These are phyloP conservation scores for Coturnix japonica DNA, from an alignment of 2,113 vertebrate genomes.

Conservation along the genomic window DNA sequence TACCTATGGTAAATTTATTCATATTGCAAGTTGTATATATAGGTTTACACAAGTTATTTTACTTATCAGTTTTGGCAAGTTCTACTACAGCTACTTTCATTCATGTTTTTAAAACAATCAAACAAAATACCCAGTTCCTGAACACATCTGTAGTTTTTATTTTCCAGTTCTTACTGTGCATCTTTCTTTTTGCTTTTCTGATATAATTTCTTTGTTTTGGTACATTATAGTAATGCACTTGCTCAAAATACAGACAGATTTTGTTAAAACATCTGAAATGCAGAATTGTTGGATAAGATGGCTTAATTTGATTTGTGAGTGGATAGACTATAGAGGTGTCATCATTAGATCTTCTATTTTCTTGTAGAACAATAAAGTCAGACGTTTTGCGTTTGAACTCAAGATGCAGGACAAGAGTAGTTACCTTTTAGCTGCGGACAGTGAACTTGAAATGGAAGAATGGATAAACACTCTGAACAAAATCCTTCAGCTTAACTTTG, in stretches of 20 bases:
- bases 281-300: not conserved
- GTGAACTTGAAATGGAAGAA: constrained; percentile 96
- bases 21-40: not conserved
- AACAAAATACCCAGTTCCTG: not conserved
- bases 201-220: not conserved
- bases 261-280: not conserved
- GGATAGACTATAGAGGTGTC: not conserved
- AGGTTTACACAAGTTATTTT: not conserved
- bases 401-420: constrained; percentile 99
- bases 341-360: constrained; percentile 26
- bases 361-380: constrained; percentile 93
- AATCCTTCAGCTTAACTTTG: constrained; percentile 96
- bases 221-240: not conserved
- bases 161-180: not conserved
- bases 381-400: constrained; percentile 95
- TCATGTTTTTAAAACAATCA: not conserved
- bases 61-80: not conserved
- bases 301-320: not conserved
- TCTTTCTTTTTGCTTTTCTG: not conserved
- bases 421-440: constrained; percentile 94
- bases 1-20: not conserved
- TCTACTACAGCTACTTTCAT: not conserved
- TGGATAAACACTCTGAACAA: constrained; percentile 95
- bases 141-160: not conserved
- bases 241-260: not conserved